These are phyloP conservation scores for Oreochromis mossambicus DNA, from an alignment of 2,797 vertebrate species.

Conservation along the genomic window DNA sequence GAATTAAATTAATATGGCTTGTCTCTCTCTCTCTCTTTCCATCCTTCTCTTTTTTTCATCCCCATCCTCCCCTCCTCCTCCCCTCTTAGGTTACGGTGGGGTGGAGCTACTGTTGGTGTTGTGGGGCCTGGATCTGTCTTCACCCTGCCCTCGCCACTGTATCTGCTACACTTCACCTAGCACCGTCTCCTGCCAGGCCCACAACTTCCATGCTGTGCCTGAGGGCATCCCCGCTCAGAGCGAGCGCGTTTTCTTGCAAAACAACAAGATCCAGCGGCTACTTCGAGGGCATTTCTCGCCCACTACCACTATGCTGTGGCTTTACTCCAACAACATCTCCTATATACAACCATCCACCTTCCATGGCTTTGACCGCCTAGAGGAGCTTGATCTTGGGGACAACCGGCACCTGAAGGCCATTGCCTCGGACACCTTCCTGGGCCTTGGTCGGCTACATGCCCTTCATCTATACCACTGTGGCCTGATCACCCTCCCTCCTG, in stretches of 20 bases:
- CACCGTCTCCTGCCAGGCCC: slow-evolving; percentile 97
- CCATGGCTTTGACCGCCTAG: slow-evolving; percentile 88
- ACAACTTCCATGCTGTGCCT: slow-evolving; percentile 89
- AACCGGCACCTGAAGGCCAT: slow-evolving; percentile 88
- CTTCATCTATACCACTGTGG: slow-evolving; percentile 96
- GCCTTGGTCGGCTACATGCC: slow-evolving; percentile 88
- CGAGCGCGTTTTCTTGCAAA: slow-evolving; percentile 94
- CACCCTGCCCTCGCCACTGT: slow-evolving; percentile 88
- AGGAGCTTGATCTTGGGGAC: slow-evolving; percentile 96
- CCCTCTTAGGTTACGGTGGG: slow-evolving; percentile 80
- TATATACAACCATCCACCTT: slow-evolving; percentile 93
- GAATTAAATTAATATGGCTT: slow-evolving; percentile 52
- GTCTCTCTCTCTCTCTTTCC: not conserved
- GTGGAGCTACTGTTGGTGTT: slow-evolving; percentile 89
- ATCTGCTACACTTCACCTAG: slow-evolving; percentile 95
- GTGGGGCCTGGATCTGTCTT: slow-evolving; percentile 82
- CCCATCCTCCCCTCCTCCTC: not conserved
- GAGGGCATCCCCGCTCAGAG: slow-evolving; percentile 94
- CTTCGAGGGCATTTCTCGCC: slow-evolving; percentile 92
- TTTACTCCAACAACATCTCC: slow-evolving; percentile 98
- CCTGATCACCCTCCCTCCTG: slow-evolving; percentile 83
- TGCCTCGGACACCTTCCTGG: slow-evolving; percentile 89
- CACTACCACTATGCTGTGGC: slow-evolving; percentile 91
- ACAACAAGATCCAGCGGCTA: slow-evolving; percentile 92
- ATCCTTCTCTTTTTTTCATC: not conserved